Evolutionary conservation across 2,888 invertebrate species (phyloP).

Genomic region (Chrysolina americana): DNA sequence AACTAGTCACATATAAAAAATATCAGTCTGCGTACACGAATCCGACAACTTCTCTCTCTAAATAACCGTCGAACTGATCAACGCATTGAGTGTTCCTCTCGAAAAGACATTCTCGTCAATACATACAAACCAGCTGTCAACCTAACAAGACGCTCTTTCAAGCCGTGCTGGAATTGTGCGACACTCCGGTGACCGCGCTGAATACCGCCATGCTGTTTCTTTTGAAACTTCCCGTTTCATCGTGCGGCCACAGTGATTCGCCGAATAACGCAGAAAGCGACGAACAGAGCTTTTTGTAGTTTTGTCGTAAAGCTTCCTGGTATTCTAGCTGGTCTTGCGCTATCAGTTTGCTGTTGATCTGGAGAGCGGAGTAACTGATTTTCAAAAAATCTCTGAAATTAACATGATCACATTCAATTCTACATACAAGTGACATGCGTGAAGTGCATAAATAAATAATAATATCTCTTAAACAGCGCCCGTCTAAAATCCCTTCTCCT

Average conservation of each 20-base stretch:
- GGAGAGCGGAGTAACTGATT: slow-evolving; percentile 91
- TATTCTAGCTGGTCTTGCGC: slow-evolving; percentile 92
- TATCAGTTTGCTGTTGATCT: slow-evolving; percentile 91
- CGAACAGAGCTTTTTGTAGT: slow-evolving; percentile 88
- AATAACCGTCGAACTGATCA: not conserved
- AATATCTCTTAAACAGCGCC: too few species aligned
- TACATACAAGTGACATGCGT: not conserved
- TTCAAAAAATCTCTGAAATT: slow-evolving; percentile 87
- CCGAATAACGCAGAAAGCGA: slow-evolving; percentile 83
- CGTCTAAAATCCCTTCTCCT: too few species aligned
- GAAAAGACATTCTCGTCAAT: slow-evolving; percentile 1
- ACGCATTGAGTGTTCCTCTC: slow-evolving; percentile 1
- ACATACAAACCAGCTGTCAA: not conserved
- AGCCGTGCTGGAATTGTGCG: slow-evolving; percentile 85
- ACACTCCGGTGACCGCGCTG: slow-evolving; percentile 85
- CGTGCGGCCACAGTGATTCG: slow-evolving; percentile 79
- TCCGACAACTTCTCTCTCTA: not conserved
- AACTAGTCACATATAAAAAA: not conserved
- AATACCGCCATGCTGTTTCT: slow-evolving; percentile 85
- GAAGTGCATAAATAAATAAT: too few species aligned
- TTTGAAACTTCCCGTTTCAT: slow-evolving; percentile 76
- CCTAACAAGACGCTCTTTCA: slow-evolving; percentile 21
- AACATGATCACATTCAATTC: slow-evolving; percentile 19
- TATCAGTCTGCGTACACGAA: not conserved
- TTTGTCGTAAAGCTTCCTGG: slow-evolving; percentile 88